Percentiles rank a stretch among this genome's conserved stretches.
phyloP scores from a whole-genome alignment of 2,888 invertebrate genomes.

The Drosophila vallismaia region DNA sequence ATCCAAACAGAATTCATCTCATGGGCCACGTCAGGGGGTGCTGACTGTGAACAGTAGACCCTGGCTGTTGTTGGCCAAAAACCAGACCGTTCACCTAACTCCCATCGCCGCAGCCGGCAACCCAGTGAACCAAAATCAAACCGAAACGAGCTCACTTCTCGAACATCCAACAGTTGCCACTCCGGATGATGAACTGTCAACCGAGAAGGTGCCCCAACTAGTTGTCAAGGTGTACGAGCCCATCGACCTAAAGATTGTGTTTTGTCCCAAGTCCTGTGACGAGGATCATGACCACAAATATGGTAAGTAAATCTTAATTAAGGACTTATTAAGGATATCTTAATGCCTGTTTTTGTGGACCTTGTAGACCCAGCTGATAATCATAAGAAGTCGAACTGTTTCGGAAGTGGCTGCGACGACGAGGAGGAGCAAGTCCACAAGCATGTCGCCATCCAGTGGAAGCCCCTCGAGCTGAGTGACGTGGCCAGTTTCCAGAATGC shows the following conservation, averaged over 20 bases:
- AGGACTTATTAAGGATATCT: no score
- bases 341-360: neutral
- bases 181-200: constrained; percentile 24
- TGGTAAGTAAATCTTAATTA: constrained; percentile 44
- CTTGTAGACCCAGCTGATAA: constrained; percentile 66
- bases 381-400: constrained; percentile 53
- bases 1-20: neutral
- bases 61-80: constrained; percentile 58
- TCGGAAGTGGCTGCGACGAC: constrained; percentile 40
- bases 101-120: constrained; percentile 24
- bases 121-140: constrained; percentile 71
- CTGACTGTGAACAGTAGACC: constrained; percentile 55
- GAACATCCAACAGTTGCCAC: constrained; percentile 39
- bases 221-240: constrained; percentile 74
- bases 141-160: constrained; percentile 36
- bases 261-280: constrained; percentile 72
- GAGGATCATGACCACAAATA: constrained; percentile 72
- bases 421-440: constrained; percentile 50
- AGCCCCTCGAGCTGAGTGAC: constrained; percentile 50
- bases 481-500: constrained; percentile 55
- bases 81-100: constrained; percentile 55
- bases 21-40: constrained; percentile 41
- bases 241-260: constrained; percentile 76
- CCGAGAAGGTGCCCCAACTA: constrained; percentile 70
- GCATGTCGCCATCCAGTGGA: constrained; percentile 68